Evolutionary conservation across 2,888 invertebrate genomes (phyloP).

Genomic region (Deilephila elpenor): DNA sequence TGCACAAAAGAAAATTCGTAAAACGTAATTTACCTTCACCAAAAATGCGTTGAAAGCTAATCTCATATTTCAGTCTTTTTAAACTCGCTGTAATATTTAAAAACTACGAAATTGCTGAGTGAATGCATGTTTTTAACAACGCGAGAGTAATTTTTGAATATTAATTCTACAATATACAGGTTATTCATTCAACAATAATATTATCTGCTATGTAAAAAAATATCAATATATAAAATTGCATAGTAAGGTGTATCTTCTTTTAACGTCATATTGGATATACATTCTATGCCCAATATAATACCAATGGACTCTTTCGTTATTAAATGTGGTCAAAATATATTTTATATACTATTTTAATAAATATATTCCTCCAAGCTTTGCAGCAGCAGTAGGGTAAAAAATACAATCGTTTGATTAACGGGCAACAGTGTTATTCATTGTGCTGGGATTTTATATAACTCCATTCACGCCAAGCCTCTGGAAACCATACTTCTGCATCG

Average conservation of each 20-base stretch:
- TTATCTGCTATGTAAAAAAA: no score
- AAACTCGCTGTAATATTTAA: not conserved
- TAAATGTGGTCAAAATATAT: no score
- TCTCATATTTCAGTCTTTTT: no score
- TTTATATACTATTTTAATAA: no score
- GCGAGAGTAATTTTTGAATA: no score
- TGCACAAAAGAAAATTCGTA: not conserved
- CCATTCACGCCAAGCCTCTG: not conserved
- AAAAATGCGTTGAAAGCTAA: not conserved
- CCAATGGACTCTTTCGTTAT: no score
- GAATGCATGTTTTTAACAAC: not conserved
- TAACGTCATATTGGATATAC: no score
- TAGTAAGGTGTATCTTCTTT: no score
- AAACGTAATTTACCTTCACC: not conserved
- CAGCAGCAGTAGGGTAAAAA: not conserved
- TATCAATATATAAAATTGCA: no score
- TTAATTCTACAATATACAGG: no score
- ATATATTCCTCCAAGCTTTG: not conserved
- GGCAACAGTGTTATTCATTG: conserved; percentile 1
- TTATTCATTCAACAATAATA: no score
- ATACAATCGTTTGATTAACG: conserved; percentile 1
- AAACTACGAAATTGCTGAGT: not conserved
- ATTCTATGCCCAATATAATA: no score
- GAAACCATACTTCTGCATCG: conserved; percentile 15
- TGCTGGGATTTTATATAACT: not conserved